A percentile compares a stretch with the other conserved stretches of the same genome.
phyloP scores from a whole-genome alignment of 2,888 invertebrate genomes.

The Dryomyza anilis region DNA sequence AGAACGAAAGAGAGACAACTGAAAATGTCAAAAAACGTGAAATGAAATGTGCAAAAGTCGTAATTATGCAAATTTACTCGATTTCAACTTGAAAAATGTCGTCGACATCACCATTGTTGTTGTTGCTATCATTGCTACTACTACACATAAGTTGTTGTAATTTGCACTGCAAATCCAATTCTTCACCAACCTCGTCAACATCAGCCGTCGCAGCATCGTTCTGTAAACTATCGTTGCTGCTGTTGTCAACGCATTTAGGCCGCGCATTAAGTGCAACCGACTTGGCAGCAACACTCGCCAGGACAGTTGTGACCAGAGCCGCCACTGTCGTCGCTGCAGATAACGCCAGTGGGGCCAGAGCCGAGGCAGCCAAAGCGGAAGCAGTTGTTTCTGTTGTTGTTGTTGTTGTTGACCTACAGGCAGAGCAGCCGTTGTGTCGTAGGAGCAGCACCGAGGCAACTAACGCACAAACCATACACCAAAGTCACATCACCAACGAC shows the following conservation, averaged over 20 bases:
- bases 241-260: conserved; percentile 41
- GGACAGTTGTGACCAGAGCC: conserved; percentile 27
- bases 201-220: too few relatives aligned
- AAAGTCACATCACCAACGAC: too few relatives aligned
- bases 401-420: conserved; percentile 25
- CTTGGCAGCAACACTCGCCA: conserved; percentile 29
- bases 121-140: conserved; percentile 55
- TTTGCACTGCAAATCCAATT: conserved; percentile 25
- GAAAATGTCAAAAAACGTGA: conserved; percentile 36
- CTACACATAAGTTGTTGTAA: conserved; percentile 26
- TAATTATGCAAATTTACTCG: conserved; percentile 60
- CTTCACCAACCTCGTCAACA: too few relatives aligned
- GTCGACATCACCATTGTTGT: conserved; percentile 58
- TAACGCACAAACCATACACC: too few relatives aligned
- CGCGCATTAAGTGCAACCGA: conserved; percentile 22
- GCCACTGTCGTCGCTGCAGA: conserved; percentile 27
- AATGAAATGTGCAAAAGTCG: conserved; percentile 56
- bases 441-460: too few relatives aligned
- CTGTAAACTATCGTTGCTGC: conserved; percentile 50
- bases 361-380: conserved; percentile 28
- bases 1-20: conserved; percentile 25
- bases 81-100: conserved; percentile 61
- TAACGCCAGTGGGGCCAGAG: conserved; percentile 24
- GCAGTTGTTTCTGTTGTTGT: conserved; percentile 30
- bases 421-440: conserved; percentile 1